Evolutionary conservation across 1,140 invertebrate genomes (phyloP), one percentile per base, ranked within the genome.

Genomic region (Achroia grisella): DNA sequence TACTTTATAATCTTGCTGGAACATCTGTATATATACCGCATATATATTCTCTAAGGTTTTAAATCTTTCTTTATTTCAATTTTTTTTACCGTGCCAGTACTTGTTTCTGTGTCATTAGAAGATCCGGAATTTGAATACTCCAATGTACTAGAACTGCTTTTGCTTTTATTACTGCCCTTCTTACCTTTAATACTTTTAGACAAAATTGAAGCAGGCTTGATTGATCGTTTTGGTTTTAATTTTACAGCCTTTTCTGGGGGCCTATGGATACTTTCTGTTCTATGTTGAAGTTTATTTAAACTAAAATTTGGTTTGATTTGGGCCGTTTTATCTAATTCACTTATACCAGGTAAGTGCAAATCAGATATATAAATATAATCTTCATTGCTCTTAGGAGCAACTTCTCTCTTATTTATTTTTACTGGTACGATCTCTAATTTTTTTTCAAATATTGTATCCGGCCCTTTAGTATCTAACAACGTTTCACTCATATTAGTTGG

Each of bases 71-170:
- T 66, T 27, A 73, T 23, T 40, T 80, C 69, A 27, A 85, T 62
- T 59, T 76, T n/a, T 56, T 68, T 80, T 4, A 87, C 86, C 10
- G 86, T 87, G 8, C 80, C 84, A n/a, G 80, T 86, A 63, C 86
- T 87, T 4, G 74, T 62, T 67, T 86, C 86, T 27, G 86, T 87
- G 44, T 86, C 86, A 58, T 86, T 86, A 10, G 86, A 87, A 1
- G 86, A 87, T 34, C 79, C 82, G 8, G 84, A 87, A 56, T 71
- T 81, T 10, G 86, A 86, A 71, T 85, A 77, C 60, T 86, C 82
- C 47, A 86, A 58, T 48, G 71, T 78, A 44, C 56, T 68, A 40
- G n/a, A n/a, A n/a, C 72, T 70, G 56, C 48, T 50, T 40, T 67
- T 72, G 40, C 39, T 60, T 53, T 62, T 77, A 52, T 61, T 54